Evolutionary conservation across 2,797 vertebrate genomes (phyloP).

Genomic region (Ctenosaura bakeri): DNA sequence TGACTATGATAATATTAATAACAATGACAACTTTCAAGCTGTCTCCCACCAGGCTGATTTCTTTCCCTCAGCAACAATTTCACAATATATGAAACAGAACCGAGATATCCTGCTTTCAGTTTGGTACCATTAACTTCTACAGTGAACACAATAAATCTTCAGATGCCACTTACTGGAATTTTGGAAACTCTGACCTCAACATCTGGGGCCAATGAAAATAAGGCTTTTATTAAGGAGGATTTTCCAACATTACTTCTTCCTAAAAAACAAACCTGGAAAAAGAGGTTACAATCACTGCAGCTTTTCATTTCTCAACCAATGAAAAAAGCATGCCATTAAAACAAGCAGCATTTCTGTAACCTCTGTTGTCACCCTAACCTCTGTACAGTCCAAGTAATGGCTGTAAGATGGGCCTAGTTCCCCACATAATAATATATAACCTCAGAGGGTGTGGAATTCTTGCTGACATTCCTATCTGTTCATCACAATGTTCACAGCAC

Average conservation of each 20-base stretch:
- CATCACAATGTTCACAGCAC: neutral
- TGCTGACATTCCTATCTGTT: neutral
- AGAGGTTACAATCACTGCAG: neutral
- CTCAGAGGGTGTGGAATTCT: neutral
- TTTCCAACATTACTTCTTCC: constrained; percentile 97
- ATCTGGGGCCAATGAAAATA: constrained; percentile 91
- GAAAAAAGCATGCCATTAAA: neutral
- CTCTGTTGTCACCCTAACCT: neutral
- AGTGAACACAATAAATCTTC: rapidly evolving
- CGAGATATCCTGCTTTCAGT: neutral
- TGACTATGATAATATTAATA: neutral
- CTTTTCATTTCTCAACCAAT: rapidly evolving
- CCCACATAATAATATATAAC: neutral
- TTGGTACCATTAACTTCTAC: neutral
- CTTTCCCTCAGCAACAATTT: neutral
- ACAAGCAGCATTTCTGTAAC: neutral
- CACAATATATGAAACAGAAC: neutral
- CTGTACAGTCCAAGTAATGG: neutral
- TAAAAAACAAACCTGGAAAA: constrained; percentile 92
- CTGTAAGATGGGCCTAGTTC: neutral
- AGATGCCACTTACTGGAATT: constrained; percentile 85
- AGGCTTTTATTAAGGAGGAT: constrained; percentile 90
- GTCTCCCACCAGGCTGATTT: neutral
- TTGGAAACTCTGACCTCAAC: constrained; percentile 93
- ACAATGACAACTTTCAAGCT: neutral